phyloP scores from a whole-genome alignment of 2,888 invertebrate species.

The Silvanus unidentatus region DNA sequence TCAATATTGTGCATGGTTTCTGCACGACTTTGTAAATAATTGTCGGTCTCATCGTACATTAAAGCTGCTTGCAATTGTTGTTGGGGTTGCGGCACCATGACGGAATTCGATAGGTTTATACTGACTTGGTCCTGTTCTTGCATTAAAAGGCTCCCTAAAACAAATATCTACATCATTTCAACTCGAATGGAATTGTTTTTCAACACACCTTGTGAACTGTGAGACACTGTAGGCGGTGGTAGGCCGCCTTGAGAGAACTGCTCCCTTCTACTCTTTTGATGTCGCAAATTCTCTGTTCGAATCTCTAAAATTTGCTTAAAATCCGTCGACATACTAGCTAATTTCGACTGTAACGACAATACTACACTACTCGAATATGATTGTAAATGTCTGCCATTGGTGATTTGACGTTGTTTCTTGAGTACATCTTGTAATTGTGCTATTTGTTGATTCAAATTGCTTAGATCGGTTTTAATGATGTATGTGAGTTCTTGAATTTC shows the following conservation, averaged over 20 bases:
- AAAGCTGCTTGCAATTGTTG: slow-evolving; percentile 62
- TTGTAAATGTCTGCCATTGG: slow-evolving; percentile 70
- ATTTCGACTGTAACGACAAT: slow-evolving; percentile 83
- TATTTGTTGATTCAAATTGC: slow-evolving; percentile 93
- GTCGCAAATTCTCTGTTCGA: slow-evolving; percentile 93
- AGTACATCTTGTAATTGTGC: slow-evolving; percentile 83
- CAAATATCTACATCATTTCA: neutral
- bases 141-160: slow-evolving; percentile 42
- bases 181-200: neutral
- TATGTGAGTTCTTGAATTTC: slow-evolving; percentile 97
- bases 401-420: slow-evolving; percentile 59
- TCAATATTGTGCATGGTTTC: slow-evolving; percentile 99
- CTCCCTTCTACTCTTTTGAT: slow-evolving; percentile 88
- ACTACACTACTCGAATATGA: slow-evolving; percentile 92
- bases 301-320: slow-evolving; percentile 98
- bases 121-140: slow-evolving; percentile 68
- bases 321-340: slow-evolving; percentile 95
- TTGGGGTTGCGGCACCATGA: slow-evolving; percentile 40
- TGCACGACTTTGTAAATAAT: slow-evolving; percentile 86
- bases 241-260: slow-evolving; percentile 75
- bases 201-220: slow-evolving; percentile 47
- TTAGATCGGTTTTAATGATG: slow-evolving; percentile 94
- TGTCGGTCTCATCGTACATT: slow-evolving; percentile 79
- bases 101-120: slow-evolving; percentile 71
- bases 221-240: slow-evolving; percentile 55